These are phyloP conservation scores for Spinibarbus caldwelli DNA, from an alignment of 2,797 vertebrate genomes.

Conservation along the genomic window DNA sequence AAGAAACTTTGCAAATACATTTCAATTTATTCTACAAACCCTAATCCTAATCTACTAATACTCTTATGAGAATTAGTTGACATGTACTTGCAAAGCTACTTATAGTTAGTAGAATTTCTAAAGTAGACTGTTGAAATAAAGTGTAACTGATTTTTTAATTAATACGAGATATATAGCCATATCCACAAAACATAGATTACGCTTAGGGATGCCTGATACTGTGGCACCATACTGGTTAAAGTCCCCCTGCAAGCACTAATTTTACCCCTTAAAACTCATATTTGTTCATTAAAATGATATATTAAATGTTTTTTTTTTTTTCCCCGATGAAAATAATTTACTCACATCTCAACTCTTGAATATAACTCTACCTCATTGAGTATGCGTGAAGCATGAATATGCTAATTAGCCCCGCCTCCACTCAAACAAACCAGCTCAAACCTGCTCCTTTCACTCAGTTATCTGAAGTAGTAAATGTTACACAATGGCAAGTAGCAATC, in stretches of 20 bases:
- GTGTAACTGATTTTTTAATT: too few species aligned
- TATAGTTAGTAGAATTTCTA: too few species aligned
- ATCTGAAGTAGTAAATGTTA: too few species aligned
- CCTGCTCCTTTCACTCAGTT: not conserved
- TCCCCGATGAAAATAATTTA: not conserved
- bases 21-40: too few species aligned
- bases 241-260: not conserved
- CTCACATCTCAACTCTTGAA: not conserved
- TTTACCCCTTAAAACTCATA: too few species aligned
- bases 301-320: not conserved
- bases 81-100: too few species aligned
- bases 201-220: not conserved
- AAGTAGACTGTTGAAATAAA: too few species aligned
- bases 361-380: not conserved
- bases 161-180: not conserved
- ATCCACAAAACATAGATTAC: not conserved
- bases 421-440: not conserved
- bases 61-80: too few species aligned
- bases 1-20: not conserved
- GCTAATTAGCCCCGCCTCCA: not conserved
- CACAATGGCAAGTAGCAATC: too few species aligned
- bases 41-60: too few species aligned
- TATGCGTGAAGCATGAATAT: not conserved
- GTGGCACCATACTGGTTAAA: too few species aligned
- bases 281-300: not conserved